phyloP scores from a whole-genome alignment of 2,888 invertebrate genomes.

The Dioctria linearis region DNA sequence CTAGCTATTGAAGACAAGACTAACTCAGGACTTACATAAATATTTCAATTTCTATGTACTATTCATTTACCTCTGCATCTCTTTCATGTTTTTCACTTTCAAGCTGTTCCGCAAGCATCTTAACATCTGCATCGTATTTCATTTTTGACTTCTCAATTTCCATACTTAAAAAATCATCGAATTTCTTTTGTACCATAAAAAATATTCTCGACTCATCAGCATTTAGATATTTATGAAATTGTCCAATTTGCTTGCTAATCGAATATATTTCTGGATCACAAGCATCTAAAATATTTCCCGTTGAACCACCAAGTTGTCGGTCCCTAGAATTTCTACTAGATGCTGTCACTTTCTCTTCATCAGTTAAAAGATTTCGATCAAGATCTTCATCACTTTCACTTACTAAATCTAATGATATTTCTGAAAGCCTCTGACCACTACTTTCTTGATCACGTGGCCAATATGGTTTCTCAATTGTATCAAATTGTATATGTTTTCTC shows the following conservation, averaged over 20 bases:
- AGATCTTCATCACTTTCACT: slow-evolving; percentile 70
- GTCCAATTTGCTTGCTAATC: slow-evolving; percentile 69
- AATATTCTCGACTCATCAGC: slow-evolving; percentile 69
- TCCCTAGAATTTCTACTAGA: slow-evolving; percentile 65
- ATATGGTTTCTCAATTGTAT: slow-evolving; percentile 67
- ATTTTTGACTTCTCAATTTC: slow-evolving; percentile 73
- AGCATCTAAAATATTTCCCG: slow-evolving; percentile 14
- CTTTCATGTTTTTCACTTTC: slow-evolving; percentile 75
- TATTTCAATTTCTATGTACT: background rate
- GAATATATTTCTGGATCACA: slow-evolving; percentile 35
- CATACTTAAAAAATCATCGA: slow-evolving; percentile 74
- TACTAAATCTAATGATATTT: slow-evolving; percentile 70
- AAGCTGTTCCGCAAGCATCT: slow-evolving; percentile 69
- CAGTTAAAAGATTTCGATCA: slow-evolving; percentile 67
- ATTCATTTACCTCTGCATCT: slow-evolving; percentile 72
- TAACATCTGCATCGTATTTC: slow-evolving; percentile 66
- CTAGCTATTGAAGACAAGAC: background rate
- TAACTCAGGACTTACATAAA: background rate
- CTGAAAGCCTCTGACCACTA: slow-evolving; percentile 68
- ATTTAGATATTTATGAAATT: slow-evolving; percentile 68
- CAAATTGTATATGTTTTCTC: slow-evolving; percentile 71
- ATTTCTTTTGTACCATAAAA: slow-evolving; percentile 72
- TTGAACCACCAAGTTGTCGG: slow-evolving; percentile 62
- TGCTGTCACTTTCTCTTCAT: slow-evolving; percentile 65
- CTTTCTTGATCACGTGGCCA: slow-evolving; percentile 66